Base-by-base conservation (phyloP, 2,888 invertebrate genomes). In the Brachylomia viminalis region DNA sequence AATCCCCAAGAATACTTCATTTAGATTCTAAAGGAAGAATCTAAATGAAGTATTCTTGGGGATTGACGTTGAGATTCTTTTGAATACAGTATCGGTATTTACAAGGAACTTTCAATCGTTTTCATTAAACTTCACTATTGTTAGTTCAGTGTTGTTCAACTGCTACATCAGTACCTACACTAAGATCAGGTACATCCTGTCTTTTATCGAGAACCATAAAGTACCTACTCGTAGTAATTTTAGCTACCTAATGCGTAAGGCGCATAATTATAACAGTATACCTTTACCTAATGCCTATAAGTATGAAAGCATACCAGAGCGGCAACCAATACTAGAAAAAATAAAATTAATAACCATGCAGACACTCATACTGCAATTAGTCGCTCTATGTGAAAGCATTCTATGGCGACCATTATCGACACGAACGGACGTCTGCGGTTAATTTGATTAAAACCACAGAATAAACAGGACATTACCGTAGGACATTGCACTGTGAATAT, bases 381-480 rank as follows among this genome's bases (percentile, higher is more conserved):
- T 69, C 45, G 54, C 33, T 65, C 17, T 72, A 84, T 82, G 76
- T 81, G 66, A 79, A 79, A 72, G 76, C 69, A 74, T 82, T 81
- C 75, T 79, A 84, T 80, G 77, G 72, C 27, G 23, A 42, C 79
- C 82, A 87, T 87, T 86, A 89, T 88, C 83, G 70, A 69, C 86
- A 85, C 86, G 88, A 87, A 85, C 80, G 33, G 75, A 54, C 68
- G 70, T 82, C 80, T 80, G 82, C 68, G 79, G 78, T 74, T 69
- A 73, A 83, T 85, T 80, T 82, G 84, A 88, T 87, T 87, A 88
- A 88, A 84, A 82, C 79, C 80, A 58, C 64, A 75, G 61, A 45
- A 77, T 80, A 77, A 79, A 81, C 78, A 85, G 65, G 65, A 62
- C 42, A 80, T 79, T 78, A 79, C 56, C 8, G 54, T 45, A 71